A percentile compares a stretch with the other conserved stretches of the same genome.
These are phyloP conservation scores for Limenitis camilla DNA, from an alignment of 2,888 invertebrate genomes.

Conservation along the genomic window DNA sequence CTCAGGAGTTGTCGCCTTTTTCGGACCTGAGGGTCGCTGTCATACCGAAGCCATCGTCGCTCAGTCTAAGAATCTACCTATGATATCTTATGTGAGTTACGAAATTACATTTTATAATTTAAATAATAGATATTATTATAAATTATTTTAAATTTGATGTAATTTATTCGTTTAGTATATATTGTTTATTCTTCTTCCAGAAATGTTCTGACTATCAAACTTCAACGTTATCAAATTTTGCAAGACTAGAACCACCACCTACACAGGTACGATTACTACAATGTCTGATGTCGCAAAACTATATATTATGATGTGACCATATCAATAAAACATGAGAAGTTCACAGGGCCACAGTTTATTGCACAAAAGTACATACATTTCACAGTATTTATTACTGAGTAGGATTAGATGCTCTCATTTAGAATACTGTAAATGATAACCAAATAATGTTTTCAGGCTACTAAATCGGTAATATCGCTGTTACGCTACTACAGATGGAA, in stretches of 20 bases:
- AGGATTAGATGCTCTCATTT: not conserved
- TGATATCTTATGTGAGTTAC: constrained; percentile 73
- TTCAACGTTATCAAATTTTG: constrained; percentile 91
- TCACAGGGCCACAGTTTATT: not conserved
- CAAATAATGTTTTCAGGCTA: constrained; percentile 76
- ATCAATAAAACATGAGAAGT: too few species aligned
- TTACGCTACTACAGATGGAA: constrained; percentile 94
- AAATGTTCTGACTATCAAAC: constrained; percentile 95
- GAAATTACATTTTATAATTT: too few species aligned
- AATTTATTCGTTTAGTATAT: not conserved
- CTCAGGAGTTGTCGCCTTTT: constrained; percentile 91
- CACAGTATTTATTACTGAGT: not conserved
- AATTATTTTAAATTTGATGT: not conserved
- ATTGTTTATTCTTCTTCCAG: constrained; percentile 75
- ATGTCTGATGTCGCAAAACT: not conserved
- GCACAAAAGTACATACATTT: not conserved
- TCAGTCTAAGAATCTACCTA: constrained; percentile 94
- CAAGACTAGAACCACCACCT: constrained; percentile 94
- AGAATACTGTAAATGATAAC: too few species aligned
- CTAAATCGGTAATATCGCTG: constrained; percentile 94
- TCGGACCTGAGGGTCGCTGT: constrained; percentile 96
- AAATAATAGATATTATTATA: not conserved
- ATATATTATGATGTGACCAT: too few species aligned
- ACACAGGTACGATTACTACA: constrained; percentile 78
- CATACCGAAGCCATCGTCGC: constrained; percentile 96